These are phyloP conservation scores for Dromococcyx pavoninus DNA, from an alignment of 2,797 vertebrate species.

Conservation along the genomic window DNA sequence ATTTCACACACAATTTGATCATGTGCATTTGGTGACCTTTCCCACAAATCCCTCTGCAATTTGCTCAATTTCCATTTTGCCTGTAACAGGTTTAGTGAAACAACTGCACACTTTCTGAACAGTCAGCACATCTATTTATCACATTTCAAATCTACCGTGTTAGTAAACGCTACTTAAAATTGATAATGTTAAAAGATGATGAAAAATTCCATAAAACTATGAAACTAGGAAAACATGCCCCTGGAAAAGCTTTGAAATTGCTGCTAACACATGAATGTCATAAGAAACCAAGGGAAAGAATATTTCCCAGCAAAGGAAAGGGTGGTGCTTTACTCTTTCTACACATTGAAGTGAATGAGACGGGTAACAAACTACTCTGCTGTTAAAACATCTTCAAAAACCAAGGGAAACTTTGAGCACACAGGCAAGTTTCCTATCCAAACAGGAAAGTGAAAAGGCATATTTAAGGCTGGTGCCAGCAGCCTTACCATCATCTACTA, in stretches of 20 bases:
- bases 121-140: not conserved
- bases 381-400: not conserved
- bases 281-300: not conserved
- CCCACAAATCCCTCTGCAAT: not conserved
- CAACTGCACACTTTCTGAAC: not conserved
- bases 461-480: fast-evolving
- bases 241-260: not conserved
- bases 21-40: not conserved
- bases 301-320: not conserved
- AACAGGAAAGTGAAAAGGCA: not conserved
- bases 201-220: not conserved
- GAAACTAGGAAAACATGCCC: not conserved
- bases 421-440: not conserved
- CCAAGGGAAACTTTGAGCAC: not conserved
- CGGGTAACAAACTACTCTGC: not conserved
- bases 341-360: not conserved
- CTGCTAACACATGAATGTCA: not conserved
- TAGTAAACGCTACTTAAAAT: not conserved
- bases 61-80: not conserved
- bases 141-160: not conserved
- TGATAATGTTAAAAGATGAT: not conserved
- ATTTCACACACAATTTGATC: not conserved
- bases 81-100: not conserved
- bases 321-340: not conserved
- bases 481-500: constrained; percentile 89